Evolutionary conservation across 2,888 invertebrate genomes (phyloP).

Genomic region (Gastrophysa polygoni): DNA sequence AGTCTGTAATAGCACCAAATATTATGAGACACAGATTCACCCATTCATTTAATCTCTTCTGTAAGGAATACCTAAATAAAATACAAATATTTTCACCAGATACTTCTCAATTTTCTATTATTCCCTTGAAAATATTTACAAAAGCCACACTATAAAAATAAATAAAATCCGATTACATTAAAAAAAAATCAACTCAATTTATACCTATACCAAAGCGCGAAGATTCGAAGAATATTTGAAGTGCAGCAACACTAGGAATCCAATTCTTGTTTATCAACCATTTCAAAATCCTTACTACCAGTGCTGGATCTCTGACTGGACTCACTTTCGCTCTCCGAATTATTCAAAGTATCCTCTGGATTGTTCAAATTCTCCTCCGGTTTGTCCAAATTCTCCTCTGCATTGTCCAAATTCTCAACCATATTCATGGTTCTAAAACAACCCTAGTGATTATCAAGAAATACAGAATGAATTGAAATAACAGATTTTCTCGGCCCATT

Average conservation of each 20-base stretch:
- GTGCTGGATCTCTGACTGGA: conserved; percentile 81
- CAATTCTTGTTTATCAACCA: conserved; percentile 73
- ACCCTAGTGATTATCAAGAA: no score
- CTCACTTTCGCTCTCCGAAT: conserved; percentile 83
- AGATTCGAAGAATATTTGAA: neutral
- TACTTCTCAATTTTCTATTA: conserved; percentile 9
- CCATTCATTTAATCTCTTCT: conserved; percentile 5
- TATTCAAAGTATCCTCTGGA: conserved; percentile 31
- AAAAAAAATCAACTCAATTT: neutral
- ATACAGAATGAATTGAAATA: no score
- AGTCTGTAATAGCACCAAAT: conserved; percentile 25
- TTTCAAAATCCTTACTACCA: conserved; percentile 88
- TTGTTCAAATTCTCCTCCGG: no score
- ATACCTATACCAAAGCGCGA: neutral
- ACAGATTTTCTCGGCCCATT: no score
- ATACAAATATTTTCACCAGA: conserved; percentile 1
- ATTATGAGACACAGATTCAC: conserved; percentile 14
- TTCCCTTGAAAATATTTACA: conserved; percentile 11
- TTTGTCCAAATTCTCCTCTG: no score
- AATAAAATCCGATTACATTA: conserved; percentile 16
- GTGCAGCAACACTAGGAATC: conserved; percentile 30
- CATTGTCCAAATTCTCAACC: no score
- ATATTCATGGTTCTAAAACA: no score
- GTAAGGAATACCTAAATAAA: conserved; percentile 4
- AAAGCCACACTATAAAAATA: conserved; percentile 21